Conservation (phyloP, 2,888 invertebrate genomes). For the Cerastis leucographa region DNA sequence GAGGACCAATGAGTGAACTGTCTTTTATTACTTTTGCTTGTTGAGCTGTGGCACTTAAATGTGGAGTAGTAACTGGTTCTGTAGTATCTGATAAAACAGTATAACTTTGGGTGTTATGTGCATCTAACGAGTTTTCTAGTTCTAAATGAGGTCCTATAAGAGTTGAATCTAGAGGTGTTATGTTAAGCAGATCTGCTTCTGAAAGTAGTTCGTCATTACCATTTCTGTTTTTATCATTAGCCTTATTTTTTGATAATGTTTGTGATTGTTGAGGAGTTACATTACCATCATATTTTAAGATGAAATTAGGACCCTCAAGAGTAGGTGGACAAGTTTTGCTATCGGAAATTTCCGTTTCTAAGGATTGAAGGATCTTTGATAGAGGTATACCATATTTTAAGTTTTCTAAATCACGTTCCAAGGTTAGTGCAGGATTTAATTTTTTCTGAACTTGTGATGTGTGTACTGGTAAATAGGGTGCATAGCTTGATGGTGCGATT, state of each 20-base stretch:
- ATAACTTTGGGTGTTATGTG: neutral
- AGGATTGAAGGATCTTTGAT: constrained; percentile 2
- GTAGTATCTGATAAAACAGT: neutral
- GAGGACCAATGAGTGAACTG: constrained; percentile 6
- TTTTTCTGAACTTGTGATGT: neutral
- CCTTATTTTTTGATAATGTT: neutral
- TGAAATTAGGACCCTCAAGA: neutral
- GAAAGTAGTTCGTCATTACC: neutral
- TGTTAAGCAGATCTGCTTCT: neutral
- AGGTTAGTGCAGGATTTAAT: neutral
- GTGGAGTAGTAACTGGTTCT: neutral
- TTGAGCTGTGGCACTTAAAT: neutral
- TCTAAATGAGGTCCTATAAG: constrained; percentile 20
- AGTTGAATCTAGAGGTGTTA: constrained; percentile 8
- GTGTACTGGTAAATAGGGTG: neutral
- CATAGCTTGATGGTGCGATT: neutral
- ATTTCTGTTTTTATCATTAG: neutral
- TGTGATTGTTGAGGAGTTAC: neutral
- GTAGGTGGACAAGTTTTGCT: neutral
- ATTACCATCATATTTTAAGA: neutral
- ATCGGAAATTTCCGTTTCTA: neutral
- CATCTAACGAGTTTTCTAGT: neutral
- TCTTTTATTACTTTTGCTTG: neutral
- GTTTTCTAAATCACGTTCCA: neutral
- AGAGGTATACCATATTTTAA: constrained; percentile 24